Evolutionary conservation across 2,113 vertebrate species (phyloP).

Genomic region (Neomonachus schauinslandi): DNA sequence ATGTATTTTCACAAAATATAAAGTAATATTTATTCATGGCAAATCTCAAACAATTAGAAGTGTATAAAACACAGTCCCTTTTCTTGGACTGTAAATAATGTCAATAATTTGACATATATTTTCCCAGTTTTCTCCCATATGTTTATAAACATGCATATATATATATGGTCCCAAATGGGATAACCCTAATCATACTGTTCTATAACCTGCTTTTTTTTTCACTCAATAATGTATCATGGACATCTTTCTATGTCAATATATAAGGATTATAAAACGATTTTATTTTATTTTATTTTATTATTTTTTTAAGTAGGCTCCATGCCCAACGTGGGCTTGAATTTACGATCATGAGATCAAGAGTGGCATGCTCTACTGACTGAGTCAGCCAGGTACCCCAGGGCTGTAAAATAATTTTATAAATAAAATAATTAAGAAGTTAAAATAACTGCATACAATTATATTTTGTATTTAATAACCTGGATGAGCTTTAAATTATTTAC

Average conservation of each 20-base stretch:
- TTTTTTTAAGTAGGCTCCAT: neutral
- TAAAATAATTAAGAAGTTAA: conserved; percentile 18
- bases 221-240: neutral
- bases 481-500: neutral
- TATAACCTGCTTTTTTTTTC: neutral
- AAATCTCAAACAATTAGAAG: neutral
- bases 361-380: neutral
- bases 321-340: neutral
- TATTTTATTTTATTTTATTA: neutral
- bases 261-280: neutral
- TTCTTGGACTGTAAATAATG: neutral
- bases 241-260: neutral
- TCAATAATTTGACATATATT: neutral
- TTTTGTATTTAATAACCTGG: neutral
- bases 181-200: neutral
- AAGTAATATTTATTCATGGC: neutral
- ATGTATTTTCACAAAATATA: neutral
- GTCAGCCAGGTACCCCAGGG: neutral
- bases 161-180: neutral
- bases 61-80: neutral
- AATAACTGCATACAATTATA: neutral
- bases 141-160: neutral
- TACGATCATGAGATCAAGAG: neutral
- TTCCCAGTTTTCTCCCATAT: neutral
- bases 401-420: neutral